Percentiles rank a stretch among this genome's conserved stretches.
phyloP scores from a whole-genome alignment of 2,113 vertebrate genomes.

The Perca schrenkii region DNA sequence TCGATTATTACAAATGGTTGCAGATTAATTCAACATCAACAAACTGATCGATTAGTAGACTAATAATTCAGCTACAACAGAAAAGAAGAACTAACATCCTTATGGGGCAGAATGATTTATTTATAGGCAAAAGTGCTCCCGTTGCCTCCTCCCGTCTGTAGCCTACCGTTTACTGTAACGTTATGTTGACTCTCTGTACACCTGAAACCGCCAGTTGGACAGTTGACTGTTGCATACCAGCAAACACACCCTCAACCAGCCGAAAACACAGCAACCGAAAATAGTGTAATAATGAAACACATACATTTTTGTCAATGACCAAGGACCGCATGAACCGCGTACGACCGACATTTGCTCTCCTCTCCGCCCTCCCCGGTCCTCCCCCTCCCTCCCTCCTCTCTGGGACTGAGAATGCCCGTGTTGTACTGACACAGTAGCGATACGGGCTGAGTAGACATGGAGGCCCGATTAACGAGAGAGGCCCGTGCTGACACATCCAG shows the following conservation, averaged over 20 bases:
- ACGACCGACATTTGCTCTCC: constrained; percentile 75
- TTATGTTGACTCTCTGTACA: constrained; percentile 35
- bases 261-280: constrained; percentile 13
- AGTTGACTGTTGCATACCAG: constrained; percentile 51
- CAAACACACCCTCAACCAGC: constrained; percentile 51
- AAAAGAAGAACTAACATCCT: neutral
- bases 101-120: constrained; percentile 41
- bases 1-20: neutral
- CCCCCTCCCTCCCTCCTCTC: constrained; percentile 61
- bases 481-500: constrained; percentile 84
- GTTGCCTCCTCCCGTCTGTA: neutral
- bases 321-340: constrained; percentile 57
- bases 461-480: constrained; percentile 86
- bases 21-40: neutral
- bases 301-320: constrained; percentile 55
- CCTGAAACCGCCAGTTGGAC: constrained; percentile 53
- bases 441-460: constrained; percentile 88
- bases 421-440: constrained; percentile 87
- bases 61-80: neutral
- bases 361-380: constrained; percentile 27
- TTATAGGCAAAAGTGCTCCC: constrained; percentile 23
- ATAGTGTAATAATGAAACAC: constrained; percentile 52
- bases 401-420: constrained; percentile 85
- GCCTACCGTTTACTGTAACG: constrained; percentile 14
- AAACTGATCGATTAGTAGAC: neutral